phyloP scores from a whole-genome alignment of 2,797 vertebrate genomes.

The Chrysocyon brachyurus region DNA sequence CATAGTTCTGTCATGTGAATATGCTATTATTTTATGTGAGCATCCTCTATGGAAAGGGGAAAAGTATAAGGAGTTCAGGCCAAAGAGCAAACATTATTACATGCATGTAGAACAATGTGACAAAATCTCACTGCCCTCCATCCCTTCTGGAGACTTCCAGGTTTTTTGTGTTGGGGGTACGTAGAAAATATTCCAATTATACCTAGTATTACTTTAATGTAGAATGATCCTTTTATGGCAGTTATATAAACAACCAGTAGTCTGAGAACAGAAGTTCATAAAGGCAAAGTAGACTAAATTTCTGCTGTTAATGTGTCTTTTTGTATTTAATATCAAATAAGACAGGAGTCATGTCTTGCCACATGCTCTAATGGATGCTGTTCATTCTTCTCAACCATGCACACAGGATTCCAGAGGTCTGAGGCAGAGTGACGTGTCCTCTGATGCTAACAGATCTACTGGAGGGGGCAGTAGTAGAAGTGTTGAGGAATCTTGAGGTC shows the following conservation, averaged over 20 bases:
- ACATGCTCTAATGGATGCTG: not conserved
- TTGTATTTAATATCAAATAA: not conserved
- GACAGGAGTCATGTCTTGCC: not conserved
- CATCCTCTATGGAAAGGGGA: not conserved
- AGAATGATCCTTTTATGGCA: not conserved
- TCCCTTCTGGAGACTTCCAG: not conserved
- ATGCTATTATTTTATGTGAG: not conserved
- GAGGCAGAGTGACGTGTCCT: not conserved
- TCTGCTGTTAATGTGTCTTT: not conserved
- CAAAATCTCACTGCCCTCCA: not conserved
- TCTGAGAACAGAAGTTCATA: conserved; percentile 4
- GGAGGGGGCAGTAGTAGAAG: not conserved
- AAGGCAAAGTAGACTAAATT: not conserved
- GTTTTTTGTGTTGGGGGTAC: not conserved
- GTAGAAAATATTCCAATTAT: not conserved
- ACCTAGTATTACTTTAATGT: not conserved
- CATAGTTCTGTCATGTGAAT: not conserved
- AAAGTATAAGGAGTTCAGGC: not conserved
- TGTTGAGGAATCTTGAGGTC: not conserved
- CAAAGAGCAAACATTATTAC: not conserved
- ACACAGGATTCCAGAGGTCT: not conserved
- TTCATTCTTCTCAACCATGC: not conserved
- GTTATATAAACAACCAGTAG: not conserved
- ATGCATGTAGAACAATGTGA: not conserved
- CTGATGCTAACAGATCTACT: not conserved